Evolutionary conservation across 1,140 invertebrate species (phyloP).

Genomic region (Rhysida immarginata): DNA sequence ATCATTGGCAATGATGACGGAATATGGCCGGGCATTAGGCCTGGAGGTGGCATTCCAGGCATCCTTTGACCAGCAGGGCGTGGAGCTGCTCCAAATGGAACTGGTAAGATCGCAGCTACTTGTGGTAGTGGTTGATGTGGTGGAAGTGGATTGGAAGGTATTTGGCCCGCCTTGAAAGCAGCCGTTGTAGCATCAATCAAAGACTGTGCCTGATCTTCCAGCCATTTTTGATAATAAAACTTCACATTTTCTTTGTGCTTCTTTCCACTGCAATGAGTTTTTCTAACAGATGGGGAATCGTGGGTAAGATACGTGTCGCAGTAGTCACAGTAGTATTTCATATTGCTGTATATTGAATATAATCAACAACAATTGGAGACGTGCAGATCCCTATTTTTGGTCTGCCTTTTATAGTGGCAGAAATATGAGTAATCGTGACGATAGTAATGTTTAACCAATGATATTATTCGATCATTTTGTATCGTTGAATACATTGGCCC

Average conservation of each 20-base stretch:
- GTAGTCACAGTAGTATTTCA: slow-evolving; percentile 97
- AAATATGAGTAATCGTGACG: no score
- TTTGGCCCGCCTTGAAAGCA: slow-evolving; percentile 88
- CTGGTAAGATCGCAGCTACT: slow-evolving; percentile 43
- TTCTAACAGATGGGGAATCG: slow-evolving; percentile 96
- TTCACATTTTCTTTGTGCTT: slow-evolving; percentile 99
- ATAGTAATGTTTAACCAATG: no score
- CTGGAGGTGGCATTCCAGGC: slow-evolving; percentile 38
- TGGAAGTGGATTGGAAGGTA: slow-evolving; percentile 75
- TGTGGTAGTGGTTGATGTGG: slow-evolving; percentile 23
- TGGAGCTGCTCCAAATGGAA: slow-evolving; percentile 10
- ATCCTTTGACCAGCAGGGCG: not conserved
- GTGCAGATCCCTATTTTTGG: no score
- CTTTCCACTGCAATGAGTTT: slow-evolving; percentile 96
- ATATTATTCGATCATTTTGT: no score
- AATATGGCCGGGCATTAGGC: slow-evolving; percentile 50
- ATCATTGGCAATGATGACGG: slow-evolving; percentile 37
- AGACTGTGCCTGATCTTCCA: slow-evolving; percentile 98
- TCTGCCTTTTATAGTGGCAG: no score
- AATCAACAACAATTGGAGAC: no score
- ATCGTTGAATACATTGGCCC: no score
- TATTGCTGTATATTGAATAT: no score
- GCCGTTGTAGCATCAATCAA: slow-evolving; percentile 95
- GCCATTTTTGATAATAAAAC: slow-evolving; percentile 99
- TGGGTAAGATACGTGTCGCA: slow-evolving; percentile 99